Base-by-base conservation (phyloP, 2,888 invertebrate genomes). In the Drosophila paramelanica region DNA sequence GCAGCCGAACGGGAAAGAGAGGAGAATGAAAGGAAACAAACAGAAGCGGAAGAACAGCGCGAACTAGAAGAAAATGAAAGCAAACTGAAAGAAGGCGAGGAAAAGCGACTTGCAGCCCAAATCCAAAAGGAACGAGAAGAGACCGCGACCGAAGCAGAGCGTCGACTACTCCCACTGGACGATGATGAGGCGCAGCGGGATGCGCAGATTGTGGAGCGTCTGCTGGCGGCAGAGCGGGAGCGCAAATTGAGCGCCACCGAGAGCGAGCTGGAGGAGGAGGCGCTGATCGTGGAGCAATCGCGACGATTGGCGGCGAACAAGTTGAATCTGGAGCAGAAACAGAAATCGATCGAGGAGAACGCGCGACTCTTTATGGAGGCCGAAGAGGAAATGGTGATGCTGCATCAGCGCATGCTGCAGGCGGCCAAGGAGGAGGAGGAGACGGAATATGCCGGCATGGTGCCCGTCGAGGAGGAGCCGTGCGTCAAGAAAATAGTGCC, bases 341-440 rank as follows among this genome's bases (percentile, higher is more conserved):
- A 90, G 47, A 81, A 65, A 17, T 64, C 82, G 4, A 90, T 90
- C 17, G 91, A 91, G 56, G 91, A 91, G 53, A 92, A 92, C 52
- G 89, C 91, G 0, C 79, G 90, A 0, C 74, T 85, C 1, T 90
- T 91, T 38, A 67, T 92, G 47, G 90, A 91, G 64, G 92, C 92
- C 17, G 91, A 91, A 59, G 87, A 89, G 61, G 90, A 92, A 73
- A 92, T 92, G 91, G 91, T 90, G 11, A 88, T 86, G 52, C 42
- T 91, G 58, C 90, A 91, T 14, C 87, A 87, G 10, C 79, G 83
- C 27, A 75, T 76, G 68, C 62, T 88, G 4, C 85, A 89, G 47
- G 81, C 76, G 2, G 75, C 74, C 0, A 64, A 57, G 25, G 80
- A 65, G 8, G 39, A 82, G 14, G 73, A 79, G 13, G 76, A 79